Base-by-base conservation (phyloP, 1,140 invertebrate genomes). In the Laupala kohalensis region DNA sequence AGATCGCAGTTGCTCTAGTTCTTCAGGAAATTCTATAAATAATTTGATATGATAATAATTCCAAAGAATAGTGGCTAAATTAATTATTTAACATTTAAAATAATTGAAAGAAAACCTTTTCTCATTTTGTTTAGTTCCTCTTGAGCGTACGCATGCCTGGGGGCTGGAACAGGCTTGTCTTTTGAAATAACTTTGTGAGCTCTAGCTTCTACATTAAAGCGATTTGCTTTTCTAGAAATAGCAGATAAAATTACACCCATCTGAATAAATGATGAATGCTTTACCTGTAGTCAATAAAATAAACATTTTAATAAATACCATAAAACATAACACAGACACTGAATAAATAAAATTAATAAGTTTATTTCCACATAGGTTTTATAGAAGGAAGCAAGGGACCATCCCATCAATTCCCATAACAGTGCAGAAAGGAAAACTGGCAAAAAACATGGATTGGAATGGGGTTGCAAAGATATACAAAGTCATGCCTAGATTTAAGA, bases 201-300 rank as follows among this genome's bases (percentile, higher is more conserved):
- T 73, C 90, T 84, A 77, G 86, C 88, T 77, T 90, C 90, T 6
- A 89, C 83, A 78, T 92, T 92, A 75, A 88, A 90, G 64, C 83
- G 83, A 75, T 82, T 82, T 3, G 85, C 70, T 26, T 85, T 83
- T 29, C 83, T 78, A 26, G 75, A 76, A 15, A 88, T 67, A 53
- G 76, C 74, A 0, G 85, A 85, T 72, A 81, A 76, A 64, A 80
- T 76, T 77, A 83, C 83, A 19, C 87, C 86, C 86, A 88, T 85
- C 83, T n/a, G n/a, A n/a, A n/a, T n/a, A n/a, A n/a, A n/a, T n/a
- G n/a, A n/a, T n/a, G n/a, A n/a, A n/a, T n/a, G n/a, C n/a, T n/a
- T n/a, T n/a, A n/a, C n/a, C n/a, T n/a, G n/a, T n/a, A n/a, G n/a
- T n/a, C n/a, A n/a, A n/a, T n/a, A n/a, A n/a, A n/a, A n/a, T n/a